Evolutionary conservation across 1,140 invertebrate species (phyloP).

Genomic region (Aphelinus certus): DNA sequence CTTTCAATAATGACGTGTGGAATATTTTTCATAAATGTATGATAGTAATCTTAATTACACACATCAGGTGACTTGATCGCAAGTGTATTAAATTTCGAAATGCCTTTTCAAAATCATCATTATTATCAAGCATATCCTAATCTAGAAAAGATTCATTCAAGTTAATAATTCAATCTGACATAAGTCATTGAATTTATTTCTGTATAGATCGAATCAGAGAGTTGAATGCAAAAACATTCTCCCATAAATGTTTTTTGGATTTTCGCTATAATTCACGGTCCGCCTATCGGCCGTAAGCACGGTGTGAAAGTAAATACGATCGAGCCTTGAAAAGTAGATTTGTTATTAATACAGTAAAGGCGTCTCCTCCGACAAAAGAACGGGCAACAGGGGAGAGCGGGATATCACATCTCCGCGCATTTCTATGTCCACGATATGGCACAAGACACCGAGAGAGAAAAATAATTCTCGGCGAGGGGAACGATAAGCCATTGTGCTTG

Average conservation of each 20-base stretch:
- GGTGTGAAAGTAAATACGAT: slow-evolving; percentile 34
- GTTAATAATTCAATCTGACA: too few relatives aligned
- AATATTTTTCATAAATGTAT: too few relatives aligned
- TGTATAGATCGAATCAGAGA: too few relatives aligned
- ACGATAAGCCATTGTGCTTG: slow-evolving; percentile 34
- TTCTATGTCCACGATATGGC: slow-evolving; percentile 29
- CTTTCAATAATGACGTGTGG: too few relatives aligned
- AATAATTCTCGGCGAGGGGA: slow-evolving; percentile 29
- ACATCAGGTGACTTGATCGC: too few relatives aligned
- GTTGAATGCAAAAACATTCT: background rate
- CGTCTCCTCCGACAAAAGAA: slow-evolving; percentile 9
- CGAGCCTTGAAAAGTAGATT: slow-evolving; percentile 35
- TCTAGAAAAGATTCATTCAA: too few relatives aligned
- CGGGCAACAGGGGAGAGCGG: background rate
- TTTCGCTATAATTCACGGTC: slow-evolving; percentile 29
- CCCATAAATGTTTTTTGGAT: background rate
- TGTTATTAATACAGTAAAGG: slow-evolving; percentile 38
- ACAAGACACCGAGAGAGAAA: slow-evolving; percentile 14
- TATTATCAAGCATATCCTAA: too few relatives aligned
- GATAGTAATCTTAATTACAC: too few relatives aligned
- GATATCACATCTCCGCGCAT: slow-evolving; percentile 21
- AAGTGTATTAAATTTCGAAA: too few relatives aligned
- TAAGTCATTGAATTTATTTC: too few relatives aligned
- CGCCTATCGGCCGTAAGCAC: slow-evolving; percentile 28
- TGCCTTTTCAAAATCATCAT: too few relatives aligned